phyloP scores from a whole-genome alignment of 2,888 invertebrate genomes.

The Drosophila monieri region DNA sequence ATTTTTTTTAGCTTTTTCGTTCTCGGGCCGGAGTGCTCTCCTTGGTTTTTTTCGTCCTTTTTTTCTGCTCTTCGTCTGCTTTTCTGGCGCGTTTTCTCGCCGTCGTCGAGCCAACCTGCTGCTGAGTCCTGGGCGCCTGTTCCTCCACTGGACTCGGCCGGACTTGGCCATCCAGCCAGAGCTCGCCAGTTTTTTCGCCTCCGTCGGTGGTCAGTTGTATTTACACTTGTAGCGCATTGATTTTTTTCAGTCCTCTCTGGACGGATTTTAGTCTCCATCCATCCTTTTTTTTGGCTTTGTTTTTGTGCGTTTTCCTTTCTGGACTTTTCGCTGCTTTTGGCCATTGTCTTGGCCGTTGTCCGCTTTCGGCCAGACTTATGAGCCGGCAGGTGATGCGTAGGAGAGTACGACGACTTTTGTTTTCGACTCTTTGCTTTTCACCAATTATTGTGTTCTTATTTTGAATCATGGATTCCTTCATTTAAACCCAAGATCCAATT shows the following conservation, averaged over 20 bases:
- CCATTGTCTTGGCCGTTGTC: slow-evolving; percentile 68
- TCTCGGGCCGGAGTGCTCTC: slow-evolving; percentile 59
- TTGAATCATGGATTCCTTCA: neutral
- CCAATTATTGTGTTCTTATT: neutral
- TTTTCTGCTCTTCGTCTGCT: slow-evolving; percentile 35
- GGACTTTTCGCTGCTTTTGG: slow-evolving; percentile 32
- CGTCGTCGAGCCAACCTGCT: slow-evolving; percentile 45
- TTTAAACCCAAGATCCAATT: neutral
- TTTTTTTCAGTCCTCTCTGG: slow-evolving; percentile 54
- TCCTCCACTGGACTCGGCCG: slow-evolving; percentile 70
- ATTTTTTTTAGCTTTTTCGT: slow-evolving; percentile 70
- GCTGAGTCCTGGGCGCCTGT: slow-evolving; percentile 70
- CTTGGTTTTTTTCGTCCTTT: slow-evolving; percentile 30
- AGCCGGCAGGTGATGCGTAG: slow-evolving; percentile 41
- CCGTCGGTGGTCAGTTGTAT: slow-evolving; percentile 68
- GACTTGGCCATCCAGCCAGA: slow-evolving; percentile 65
- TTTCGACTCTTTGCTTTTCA: neutral
- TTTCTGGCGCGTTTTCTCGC: slow-evolving; percentile 47
- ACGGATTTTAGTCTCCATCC: slow-evolving; percentile 39
- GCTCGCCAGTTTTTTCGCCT: slow-evolving; percentile 32
- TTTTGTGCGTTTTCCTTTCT: slow-evolving; percentile 43
- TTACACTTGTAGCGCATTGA: slow-evolving; percentile 77
- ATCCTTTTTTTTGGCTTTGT: slow-evolving; percentile 53
- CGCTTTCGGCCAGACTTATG: slow-evolving; percentile 67
- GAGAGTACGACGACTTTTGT: slow-evolving; percentile 4